Evolutionary conservation across 2,113 vertebrate species (phyloP).

Genomic region (Motacilla tschutschensis): DNA sequence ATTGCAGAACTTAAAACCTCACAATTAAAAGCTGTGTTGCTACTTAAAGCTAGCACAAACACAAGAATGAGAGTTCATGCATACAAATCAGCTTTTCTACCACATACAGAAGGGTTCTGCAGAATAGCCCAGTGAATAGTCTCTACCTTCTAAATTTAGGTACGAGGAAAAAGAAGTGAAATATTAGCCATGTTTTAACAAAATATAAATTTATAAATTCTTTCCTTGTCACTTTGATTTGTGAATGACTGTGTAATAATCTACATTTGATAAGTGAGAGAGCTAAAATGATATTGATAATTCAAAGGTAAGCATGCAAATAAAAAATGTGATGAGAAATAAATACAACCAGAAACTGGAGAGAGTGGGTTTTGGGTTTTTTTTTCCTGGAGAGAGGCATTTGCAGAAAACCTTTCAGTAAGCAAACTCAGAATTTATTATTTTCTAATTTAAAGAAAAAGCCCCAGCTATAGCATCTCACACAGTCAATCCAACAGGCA

Average conservation of each 20-base stretch:
- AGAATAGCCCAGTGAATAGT: constrained; percentile 43
- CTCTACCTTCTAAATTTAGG: constrained; percentile 50
- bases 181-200: constrained; percentile 31
- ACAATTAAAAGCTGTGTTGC: constrained; percentile 92
- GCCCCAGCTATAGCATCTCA: background rate
- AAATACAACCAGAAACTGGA: background rate
- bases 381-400: background rate
- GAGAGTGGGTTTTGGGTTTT: background rate
- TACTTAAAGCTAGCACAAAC: constrained; percentile 88
- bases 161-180: background rate
- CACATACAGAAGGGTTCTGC: constrained; percentile 53
- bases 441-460: background rate
- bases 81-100: constrained; percentile 82
- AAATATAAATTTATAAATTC: constrained; percentile 27
- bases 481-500: background rate
- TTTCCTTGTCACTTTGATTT: constrained; percentile 27
- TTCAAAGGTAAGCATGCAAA: constrained; percentile 29
- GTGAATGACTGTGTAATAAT: constrained; percentile 47
- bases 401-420: background rate
- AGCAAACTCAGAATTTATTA: background rate
- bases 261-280: constrained; percentile 16
- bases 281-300: background rate
- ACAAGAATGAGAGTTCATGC: constrained; percentile 76
- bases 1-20: constrained; percentile 95
- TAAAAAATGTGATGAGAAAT: constrained; percentile 13